Percentiles rank a stretch among this genome's conserved stretches.
Evolutionary conservation across 2,113 vertebrate species (phyloP).

Genomic region (Trichechus manatus): DNA sequence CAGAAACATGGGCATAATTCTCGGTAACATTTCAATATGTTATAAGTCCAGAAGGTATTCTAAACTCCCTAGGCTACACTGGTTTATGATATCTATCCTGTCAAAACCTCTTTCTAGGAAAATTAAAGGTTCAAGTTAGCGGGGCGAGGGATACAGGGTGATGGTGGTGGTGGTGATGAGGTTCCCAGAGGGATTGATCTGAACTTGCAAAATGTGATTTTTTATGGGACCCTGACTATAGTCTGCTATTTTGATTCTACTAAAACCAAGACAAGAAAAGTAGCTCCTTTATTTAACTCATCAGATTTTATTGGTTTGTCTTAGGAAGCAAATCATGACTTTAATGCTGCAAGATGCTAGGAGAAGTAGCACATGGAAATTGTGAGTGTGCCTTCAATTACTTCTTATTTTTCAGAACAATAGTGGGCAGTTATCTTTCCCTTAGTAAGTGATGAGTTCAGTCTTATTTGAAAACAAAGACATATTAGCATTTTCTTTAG

Average conservation of each 20-base stretch:
- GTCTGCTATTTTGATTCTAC: slow-evolving; percentile 25
- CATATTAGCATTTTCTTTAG: background rate
- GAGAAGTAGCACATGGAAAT: background rate
- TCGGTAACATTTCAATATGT: background rate
- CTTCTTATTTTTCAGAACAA: background rate
- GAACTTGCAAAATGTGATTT: background rate
- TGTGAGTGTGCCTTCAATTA: background rate
- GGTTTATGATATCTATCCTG: background rate
- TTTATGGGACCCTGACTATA: background rate
- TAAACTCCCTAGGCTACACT: background rate
- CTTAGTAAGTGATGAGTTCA: background rate
- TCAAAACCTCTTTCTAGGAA: background rate
- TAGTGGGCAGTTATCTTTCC: background rate
- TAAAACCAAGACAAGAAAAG: background rate
- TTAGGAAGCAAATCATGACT: background rate
- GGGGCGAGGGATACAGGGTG: background rate
- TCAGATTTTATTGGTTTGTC: background rate
- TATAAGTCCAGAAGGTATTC: background rate
- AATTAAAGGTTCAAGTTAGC: background rate
- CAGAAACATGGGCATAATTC: background rate
- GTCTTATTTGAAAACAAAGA: background rate
- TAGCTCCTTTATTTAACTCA: background rate
- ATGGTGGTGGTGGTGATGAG: background rate
- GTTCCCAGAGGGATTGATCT: background rate
- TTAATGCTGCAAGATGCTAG: background rate